These are phyloP conservation scores for Hiodon tergisus DNA, from an alignment of 2,113 vertebrate species.

Conservation along the genomic window DNA sequence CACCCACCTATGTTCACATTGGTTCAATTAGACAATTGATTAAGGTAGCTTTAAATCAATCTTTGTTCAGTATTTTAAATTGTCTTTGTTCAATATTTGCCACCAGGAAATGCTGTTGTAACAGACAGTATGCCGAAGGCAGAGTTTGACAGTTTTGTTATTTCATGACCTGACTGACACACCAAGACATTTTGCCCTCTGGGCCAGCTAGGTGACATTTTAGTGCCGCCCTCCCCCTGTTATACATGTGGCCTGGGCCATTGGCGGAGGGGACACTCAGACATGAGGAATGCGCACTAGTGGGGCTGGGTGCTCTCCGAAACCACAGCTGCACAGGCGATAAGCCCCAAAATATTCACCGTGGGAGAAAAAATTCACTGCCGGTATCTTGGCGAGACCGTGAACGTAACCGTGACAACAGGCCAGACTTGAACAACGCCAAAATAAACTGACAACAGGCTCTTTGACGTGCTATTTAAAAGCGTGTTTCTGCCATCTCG, in stretches of 20 bases:
- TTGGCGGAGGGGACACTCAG: slow-evolving; percentile 20
- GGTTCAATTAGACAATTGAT: no score
- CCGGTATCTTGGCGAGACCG: neutral
- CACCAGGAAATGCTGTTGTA: no score
- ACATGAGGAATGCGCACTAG: slow-evolving; percentile 19
- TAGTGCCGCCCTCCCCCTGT: neutral
- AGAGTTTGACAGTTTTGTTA: neutral
- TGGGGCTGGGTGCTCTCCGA: neutral
- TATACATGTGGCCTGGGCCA: neutral
- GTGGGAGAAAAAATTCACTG: neutral
- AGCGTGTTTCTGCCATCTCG: no score
- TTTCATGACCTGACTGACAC: neutral
- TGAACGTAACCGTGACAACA: neutral
- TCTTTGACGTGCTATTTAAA: no score
- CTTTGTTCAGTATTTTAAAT: no score
- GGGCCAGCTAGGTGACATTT: slow-evolving; percentile 16
- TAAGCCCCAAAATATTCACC: slow-evolving; percentile 8
- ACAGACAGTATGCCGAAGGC: no score
- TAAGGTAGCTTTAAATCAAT: no score
- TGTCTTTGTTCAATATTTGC: no score
- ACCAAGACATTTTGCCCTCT: neutral
- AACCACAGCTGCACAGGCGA: slow-evolving; percentile 3
- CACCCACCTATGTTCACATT: no score
- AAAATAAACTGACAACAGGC: no score
- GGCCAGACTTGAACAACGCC: neutral